Base-by-base conservation (phyloP, 2,113 vertebrate genomes). In the Sarotherodon lohbergeri region DNA sequence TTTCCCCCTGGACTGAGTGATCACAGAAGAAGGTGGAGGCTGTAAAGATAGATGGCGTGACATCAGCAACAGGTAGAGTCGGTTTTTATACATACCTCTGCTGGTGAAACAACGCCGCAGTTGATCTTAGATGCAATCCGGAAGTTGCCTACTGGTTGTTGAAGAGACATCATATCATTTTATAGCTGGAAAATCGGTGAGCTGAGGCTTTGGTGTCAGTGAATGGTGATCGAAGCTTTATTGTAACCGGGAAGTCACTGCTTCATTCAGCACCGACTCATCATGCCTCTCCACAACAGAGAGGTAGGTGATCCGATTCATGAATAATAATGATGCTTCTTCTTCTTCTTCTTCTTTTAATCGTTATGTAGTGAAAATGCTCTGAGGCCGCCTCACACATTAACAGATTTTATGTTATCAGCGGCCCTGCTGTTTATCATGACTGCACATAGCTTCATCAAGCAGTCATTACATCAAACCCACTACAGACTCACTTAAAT, bases 1-100 rank as follows among this genome's bases (percentile, higher is more conserved):
- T 63, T n/a, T 32, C 10, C 16, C 22, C 22, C 24, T 66, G 32
- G 84, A 17, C 13, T 55, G 29, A 24, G 43, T 43, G 57, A n/a
- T n/a, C 27, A 34, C 7, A 19, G 27, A 73, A 32, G 39, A 46
- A 78, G 82, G 88, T 29, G 79, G 84, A 16, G 80, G 59, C 50
- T 39, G 48, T 22, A 57, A 12, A 32, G 55, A 76, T 34, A 73
- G 68, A 84, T 27, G 24, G 50, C 54, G 80, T 86, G 86, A 91
- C 87, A 76, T 8, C 90, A 87, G 86, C 94, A 93, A 93, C 91
- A 96, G 96, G 94, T 95, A 83, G 89, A 94, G 92, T 95, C 76
- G 86, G 94, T 94, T 95, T 68, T 93, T 78, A 9, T 78, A 91
- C 91, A 91, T 93, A 93, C 92, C 90, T 94, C 3, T 66, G 84